A percentile compares a stretch with the other conserved stretches of the same genome.
Conservation (phyloP, 2,888 invertebrate species). For the Cotesia congregata region DNA sequence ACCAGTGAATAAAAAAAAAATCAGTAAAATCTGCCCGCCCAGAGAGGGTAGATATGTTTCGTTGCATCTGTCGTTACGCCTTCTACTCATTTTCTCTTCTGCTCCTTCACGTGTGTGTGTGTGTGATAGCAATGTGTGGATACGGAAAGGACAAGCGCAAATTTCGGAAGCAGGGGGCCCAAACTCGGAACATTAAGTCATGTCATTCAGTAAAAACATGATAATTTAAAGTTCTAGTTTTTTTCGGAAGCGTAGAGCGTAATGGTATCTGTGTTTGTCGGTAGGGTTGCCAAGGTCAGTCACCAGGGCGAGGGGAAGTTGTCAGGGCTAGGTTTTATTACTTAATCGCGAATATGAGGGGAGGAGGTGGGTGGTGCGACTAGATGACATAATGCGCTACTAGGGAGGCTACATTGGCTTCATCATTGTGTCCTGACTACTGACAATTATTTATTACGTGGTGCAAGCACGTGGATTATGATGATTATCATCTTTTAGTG, state of each 20-base stretch:
- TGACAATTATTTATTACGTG: constrained; percentile 57
- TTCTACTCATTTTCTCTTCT: constrained; percentile 50
- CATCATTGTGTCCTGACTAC: constrained; percentile 46
- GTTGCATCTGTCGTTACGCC: constrained; percentile 70
- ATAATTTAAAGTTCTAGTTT: constrained; percentile 45
- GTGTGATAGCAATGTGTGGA: background rate
- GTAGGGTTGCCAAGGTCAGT: constrained; percentile 54
- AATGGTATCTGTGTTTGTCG: constrained; percentile 45
- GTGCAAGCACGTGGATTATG: constrained; percentile 36
- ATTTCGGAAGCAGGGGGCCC: constrained; percentile 17
- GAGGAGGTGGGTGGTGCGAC: constrained; percentile 35
- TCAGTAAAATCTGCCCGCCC: constrained; percentile 62
- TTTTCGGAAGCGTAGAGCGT: constrained; percentile 40
- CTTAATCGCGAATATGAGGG: constrained; percentile 64
- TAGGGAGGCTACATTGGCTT: constrained; percentile 43
- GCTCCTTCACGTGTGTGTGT: constrained; percentile 35
- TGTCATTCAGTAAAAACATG: background rate
- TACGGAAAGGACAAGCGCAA: constrained; percentile 25
- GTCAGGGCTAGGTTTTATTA: constrained; percentile 62
- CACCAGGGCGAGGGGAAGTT: constrained; percentile 45
- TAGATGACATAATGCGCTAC: constrained; percentile 49
- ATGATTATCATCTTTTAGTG: constrained; percentile 6
- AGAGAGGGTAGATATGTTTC: constrained; percentile 64
- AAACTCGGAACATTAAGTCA: constrained; percentile 2
- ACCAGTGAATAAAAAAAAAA: constrained; percentile 53